Evolutionary conservation across 2,113 vertebrate species (phyloP).

Genomic region (Oryzias melastigma): DNA sequence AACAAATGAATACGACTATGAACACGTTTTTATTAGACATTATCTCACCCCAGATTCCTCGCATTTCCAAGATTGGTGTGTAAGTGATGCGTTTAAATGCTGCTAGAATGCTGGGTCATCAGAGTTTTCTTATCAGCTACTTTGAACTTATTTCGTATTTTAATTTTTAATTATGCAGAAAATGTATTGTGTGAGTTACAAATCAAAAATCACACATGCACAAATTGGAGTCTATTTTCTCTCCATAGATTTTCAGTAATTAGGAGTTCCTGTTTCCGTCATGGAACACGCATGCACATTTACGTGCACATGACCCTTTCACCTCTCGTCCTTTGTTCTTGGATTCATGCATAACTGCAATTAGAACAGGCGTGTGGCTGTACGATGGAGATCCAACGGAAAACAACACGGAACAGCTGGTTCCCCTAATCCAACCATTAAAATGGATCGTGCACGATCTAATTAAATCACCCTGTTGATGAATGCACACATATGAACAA

Average conservation of each 20-base stretch:
- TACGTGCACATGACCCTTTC: conserved; percentile 9
- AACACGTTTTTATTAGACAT: no score
- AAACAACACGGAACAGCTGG: conserved; percentile 47
- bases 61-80: no score
- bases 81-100: no score
- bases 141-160: no score
- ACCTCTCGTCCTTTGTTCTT: conserved; percentile 36
- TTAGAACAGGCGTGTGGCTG: conserved; percentile 38
- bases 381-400: conserved; percentile 4
- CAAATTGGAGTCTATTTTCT: no score
- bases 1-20: no score
- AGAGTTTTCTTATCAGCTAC: no score
- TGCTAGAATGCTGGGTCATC: no score
- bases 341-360: conserved; percentile 31
- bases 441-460: conserved; percentile 46
- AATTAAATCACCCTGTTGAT: conserved; percentile 53
- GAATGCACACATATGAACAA: conserved; percentile 45
- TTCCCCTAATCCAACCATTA: conserved; percentile 26
- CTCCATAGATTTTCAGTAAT: conserved; percentile 10
- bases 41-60: no score
- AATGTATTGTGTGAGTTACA: no score
- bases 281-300: conserved; percentile 1
- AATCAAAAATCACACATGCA: no score
- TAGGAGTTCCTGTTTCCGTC: conserved; percentile 18
- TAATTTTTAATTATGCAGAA: no score